These are phyloP conservation scores for Drosophila pseudoobscura DNA, from an alignment of 1,140 invertebrate genomes.

Conservation along the genomic window DNA sequence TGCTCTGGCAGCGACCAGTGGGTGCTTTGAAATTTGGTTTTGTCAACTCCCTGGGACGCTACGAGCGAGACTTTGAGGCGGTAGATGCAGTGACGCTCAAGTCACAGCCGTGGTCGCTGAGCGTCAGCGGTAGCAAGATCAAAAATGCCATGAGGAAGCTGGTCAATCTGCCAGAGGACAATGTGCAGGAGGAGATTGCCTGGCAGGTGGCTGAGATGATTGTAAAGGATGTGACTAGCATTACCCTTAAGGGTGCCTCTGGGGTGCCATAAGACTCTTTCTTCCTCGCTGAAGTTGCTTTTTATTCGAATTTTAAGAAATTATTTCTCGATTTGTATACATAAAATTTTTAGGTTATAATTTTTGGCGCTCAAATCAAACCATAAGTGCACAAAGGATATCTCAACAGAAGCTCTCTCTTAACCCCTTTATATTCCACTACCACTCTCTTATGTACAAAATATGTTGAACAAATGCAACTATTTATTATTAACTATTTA, in stretches of 20 bases:
- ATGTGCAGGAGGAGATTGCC: constrained; percentile 96
- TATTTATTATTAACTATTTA: constrained; percentile 23
- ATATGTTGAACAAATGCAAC: constrained; percentile 32
- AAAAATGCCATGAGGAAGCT: constrained; percentile 90
- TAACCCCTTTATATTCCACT: too few relatives aligned
- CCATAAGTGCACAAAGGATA: constrained; percentile 27
- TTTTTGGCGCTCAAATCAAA: constrained; percentile 22
- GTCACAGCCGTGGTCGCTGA: constrained; percentile 84
- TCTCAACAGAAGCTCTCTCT: constrained; percentile 41
- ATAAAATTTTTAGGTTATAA: constrained; percentile 10
- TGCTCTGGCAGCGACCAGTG: constrained; percentile 90
- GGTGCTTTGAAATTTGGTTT: constrained; percentile 91
- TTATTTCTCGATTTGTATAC: constrained; percentile 26
- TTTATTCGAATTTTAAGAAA: constrained; percentile 13
- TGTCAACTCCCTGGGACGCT: constrained; percentile 93
- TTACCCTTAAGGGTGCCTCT: constrained; percentile 87
- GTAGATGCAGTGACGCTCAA: constrained; percentile 85
- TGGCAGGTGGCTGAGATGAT: constrained; percentile 98
- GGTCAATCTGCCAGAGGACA: constrained; percentile 91
- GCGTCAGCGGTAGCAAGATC: constrained; percentile 74
- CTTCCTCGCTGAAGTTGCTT: constrained; percentile 8
- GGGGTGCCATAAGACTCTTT: background rate
- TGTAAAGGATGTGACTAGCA: constrained; percentile 93
- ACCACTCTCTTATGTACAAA: constrained; percentile 35
- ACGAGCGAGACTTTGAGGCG: constrained; percentile 94